phyloP scores from a whole-genome alignment of 2,113 vertebrate genomes.

The Brachyistius frenatus region DNA sequence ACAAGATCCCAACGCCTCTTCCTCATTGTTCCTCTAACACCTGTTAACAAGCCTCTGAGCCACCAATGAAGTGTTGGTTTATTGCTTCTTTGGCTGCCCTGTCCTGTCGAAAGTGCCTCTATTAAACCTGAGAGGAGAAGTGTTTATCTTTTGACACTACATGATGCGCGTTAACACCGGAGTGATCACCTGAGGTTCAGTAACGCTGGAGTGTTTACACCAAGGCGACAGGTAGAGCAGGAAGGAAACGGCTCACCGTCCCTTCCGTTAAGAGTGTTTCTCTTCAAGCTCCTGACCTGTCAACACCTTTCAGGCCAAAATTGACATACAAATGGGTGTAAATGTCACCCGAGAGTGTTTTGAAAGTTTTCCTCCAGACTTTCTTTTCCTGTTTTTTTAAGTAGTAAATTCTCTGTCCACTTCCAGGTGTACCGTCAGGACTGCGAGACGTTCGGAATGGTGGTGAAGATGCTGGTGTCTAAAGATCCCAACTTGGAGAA shows the following conservation, averaged over 20 bases:
- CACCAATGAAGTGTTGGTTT: constrained; percentile 46
- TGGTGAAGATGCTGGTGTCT: constrained; percentile 98
- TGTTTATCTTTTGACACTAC: constrained; percentile 63
- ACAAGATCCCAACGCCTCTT: constrained; percentile 46
- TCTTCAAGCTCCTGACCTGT: constrained; percentile 15
- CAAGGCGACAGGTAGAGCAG: constrained; percentile 58
- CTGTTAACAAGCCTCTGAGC: constrained; percentile 48
- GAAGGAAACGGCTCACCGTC: constrained; percentile 62
- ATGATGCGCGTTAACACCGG: constrained; percentile 61
- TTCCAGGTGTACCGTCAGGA: constrained; percentile 94
- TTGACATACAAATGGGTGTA: neutral
- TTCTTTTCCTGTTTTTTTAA: neutral
- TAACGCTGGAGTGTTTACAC: constrained; percentile 56
- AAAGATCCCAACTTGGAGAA: constrained; percentile 97
- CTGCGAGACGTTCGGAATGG: constrained; percentile 98
- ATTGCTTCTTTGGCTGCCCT: constrained; percentile 42
- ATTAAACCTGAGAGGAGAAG: constrained; percentile 60
- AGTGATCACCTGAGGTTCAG: constrained; percentile 46
- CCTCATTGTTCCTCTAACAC: constrained; percentile 62
- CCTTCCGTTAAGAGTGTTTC: constrained; percentile 33
- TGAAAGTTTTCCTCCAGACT: neutral
- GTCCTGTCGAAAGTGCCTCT: constrained; percentile 50
- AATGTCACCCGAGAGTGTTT: constrained; percentile 1
- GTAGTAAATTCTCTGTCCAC: neutral
- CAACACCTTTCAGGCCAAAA: constrained; percentile 8